phyloP scores from a whole-genome alignment of 2,888 invertebrate species.

The Caradrina clavipalpis region DNA sequence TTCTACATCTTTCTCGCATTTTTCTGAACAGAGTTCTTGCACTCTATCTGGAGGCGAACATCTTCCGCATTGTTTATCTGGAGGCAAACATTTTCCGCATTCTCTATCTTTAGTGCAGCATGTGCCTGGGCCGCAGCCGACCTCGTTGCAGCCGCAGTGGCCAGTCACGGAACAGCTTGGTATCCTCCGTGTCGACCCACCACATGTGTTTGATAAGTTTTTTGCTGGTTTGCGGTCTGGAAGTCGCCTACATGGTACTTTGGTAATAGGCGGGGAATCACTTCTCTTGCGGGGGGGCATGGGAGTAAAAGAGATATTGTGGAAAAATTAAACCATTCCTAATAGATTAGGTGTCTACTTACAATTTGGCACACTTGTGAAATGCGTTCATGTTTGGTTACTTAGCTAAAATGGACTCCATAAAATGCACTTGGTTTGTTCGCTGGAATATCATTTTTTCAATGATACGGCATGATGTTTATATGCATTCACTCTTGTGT shows the following conservation, averaged over 20 bases:
- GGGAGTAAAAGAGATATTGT: neutral
- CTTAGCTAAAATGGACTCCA: neutral
- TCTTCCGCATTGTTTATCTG: neutral
- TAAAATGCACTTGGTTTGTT: no score
- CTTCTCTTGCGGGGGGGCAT: constrained; percentile 40
- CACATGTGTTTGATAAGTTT: constrained; percentile 4
- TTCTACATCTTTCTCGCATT: constrained; percentile 13
- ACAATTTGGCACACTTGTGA: neutral
- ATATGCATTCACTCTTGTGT: no score
- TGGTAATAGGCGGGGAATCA: neutral
- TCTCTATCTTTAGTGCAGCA: constrained; percentile 1
- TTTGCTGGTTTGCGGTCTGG: neutral
- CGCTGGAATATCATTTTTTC: no score
- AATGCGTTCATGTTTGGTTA: constrained; percentile 4
- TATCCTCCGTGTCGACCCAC: no score
- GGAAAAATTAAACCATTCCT: constrained; percentile 27
- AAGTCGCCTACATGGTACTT: neutral
- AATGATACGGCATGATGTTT: no score
- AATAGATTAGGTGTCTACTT: neutral
- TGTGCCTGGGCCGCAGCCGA: neutral
- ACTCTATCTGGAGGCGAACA: neutral
- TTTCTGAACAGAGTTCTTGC: neutral
- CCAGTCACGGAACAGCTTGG: neutral
- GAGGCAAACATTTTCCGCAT: neutral
- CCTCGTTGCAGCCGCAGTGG: constrained; percentile 13